Conservation (phyloP, 2,113 vertebrate genomes). For the Chionodraco myersi region DNA sequence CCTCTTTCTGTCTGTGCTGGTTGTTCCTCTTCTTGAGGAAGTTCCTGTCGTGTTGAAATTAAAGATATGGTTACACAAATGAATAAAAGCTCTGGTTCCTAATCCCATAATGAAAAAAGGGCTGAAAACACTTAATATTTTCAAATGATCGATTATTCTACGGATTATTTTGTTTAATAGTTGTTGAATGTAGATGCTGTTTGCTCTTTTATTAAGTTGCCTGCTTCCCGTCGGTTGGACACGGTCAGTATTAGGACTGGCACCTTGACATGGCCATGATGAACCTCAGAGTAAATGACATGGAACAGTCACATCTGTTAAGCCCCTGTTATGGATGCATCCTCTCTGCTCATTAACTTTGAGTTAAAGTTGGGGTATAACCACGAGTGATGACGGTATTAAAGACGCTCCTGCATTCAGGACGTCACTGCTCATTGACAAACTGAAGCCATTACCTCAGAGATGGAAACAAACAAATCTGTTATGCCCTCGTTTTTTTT, state of each 20-base stretch:
- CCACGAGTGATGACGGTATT: slow-evolving; percentile 32
- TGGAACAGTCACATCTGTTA: slow-evolving; percentile 54
- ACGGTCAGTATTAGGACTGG: background rate
- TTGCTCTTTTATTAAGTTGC: background rate
- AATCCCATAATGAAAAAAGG: too few species aligned
- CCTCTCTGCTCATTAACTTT: slow-evolving; percentile 49
- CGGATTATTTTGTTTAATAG: too few species aligned
- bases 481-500: slow-evolving; percentile 22
- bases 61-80: background rate
- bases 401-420: slow-evolving; percentile 12
- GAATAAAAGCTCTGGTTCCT: too few species aligned
- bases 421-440: slow-evolving; percentile 32
- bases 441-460: slow-evolving; percentile 40
- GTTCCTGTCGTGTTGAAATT: background rate
- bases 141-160: too few species aligned
- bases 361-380: slow-evolving; percentile 42
- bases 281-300: slow-evolving; percentile 46
- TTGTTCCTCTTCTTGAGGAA: background rate
- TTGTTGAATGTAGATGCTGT: background rate
- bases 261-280: background rate
- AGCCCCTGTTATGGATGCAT: slow-evolving; percentile 34
- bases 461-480: slow-evolving; percentile 41
- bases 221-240: background rate
- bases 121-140: too few species aligned
- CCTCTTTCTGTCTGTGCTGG: background rate